Evolutionary conservation across 2,113 vertebrate species (phyloP), one percentile per base, ranked within the genome.

Genomic region (Tinamus guttatus): DNA sequence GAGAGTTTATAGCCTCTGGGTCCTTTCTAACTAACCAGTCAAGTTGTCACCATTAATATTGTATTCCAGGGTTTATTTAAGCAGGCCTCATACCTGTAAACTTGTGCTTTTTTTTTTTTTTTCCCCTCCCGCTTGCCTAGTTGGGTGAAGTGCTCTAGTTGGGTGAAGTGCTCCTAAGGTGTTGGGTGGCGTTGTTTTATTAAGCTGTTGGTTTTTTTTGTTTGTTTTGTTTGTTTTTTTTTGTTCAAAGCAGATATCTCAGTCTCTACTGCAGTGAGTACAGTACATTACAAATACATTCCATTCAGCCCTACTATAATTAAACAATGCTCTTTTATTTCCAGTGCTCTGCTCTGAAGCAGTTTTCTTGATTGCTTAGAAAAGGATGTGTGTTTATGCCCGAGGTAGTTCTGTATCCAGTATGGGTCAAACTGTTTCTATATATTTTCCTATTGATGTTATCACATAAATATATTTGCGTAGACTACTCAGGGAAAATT

Each of bases 241-340:
- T 21, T 71, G 90, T 75, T 11, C 13, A 6, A 60, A 95, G 82
- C 38, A 95, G 91, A 16, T 56, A 15, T 73, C 85, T 97, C 94
- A 96, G 78, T 86, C 65, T 73, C 52, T 97, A 5, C 92, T 98
- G 70, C 92, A 90, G 98, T 98, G 89, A 97, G 98, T 98, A 81
- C 65, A 70, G 25, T 71, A 59, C 5, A 12, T 92, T 32, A 67
- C 49, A 70, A 8, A 68, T 65, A 71, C 85, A 38, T 89, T 93
- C n/a, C 40, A 56, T 12, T 94, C 9, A 81, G 51, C 9, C 18
- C 8, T 49, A 62, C 59, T 86, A 14, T 86, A 56, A 49, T 94
- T 65, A 74, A 76, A 73, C 38, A 56, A 34, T 27, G 5, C 36
- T 74, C 3, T n/a, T 87, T 85, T 85, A 58, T 81, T 73, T 16